Evolutionary conservation across 2,113 vertebrate genomes (phyloP).

Genomic region (Azemiops feae): DNA sequence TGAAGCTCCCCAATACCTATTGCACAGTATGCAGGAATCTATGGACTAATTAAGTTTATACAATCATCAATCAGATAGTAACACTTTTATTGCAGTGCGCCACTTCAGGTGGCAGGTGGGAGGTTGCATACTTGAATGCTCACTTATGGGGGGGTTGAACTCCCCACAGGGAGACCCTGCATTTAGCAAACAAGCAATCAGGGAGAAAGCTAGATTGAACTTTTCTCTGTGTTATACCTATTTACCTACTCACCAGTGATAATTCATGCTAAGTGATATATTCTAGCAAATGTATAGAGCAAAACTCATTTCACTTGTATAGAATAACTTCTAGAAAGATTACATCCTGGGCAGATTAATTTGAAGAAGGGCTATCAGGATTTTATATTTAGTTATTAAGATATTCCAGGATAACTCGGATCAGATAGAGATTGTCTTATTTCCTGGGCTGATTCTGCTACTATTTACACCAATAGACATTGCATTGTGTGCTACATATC

Average conservation of each 20-base stretch:
- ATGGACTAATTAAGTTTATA: not conserved
- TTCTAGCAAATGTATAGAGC: not conserved
- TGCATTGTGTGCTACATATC: not conserved
- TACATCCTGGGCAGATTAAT: not conserved
- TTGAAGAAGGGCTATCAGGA: not conserved
- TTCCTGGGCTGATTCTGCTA: not conserved
- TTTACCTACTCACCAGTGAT: not conserved
- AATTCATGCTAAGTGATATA: not conserved
- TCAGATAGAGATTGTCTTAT: not conserved
- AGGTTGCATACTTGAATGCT: not conserved
- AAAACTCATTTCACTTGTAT: not conserved
- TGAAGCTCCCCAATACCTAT: not conserved
- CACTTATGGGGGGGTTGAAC: not conserved
- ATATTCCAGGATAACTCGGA: not conserved
- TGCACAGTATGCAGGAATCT: not conserved
- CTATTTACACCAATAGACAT: not conserved
- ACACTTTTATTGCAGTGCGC: not conserved
- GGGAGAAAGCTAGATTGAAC: not conserved
- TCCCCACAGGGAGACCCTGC: not conserved
- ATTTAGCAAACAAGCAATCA: conserved; percentile 12
- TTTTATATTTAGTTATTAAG: not conserved
- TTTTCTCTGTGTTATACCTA: not conserved
- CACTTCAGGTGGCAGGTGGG: not conserved
- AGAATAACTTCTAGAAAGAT: not conserved
- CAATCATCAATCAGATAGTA: not conserved